Conservation (phyloP, 2,113 vertebrate species). For the Paramormyrops kingsleyae region DNA sequence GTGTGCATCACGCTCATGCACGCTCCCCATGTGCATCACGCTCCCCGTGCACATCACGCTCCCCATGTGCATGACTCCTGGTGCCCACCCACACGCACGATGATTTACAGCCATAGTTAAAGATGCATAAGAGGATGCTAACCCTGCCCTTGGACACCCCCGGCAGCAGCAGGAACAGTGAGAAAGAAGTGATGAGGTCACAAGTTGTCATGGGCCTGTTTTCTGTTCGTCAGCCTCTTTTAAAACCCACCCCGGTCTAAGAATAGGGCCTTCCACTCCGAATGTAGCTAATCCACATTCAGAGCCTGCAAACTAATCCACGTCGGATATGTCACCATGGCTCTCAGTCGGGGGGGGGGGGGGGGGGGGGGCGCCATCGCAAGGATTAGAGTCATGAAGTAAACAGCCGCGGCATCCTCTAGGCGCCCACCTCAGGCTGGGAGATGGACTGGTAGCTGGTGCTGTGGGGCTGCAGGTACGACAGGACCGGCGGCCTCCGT, state of each 20-base stretch:
- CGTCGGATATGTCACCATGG: background rate
- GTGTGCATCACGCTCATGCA: background rate
- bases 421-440: background rate
- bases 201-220: background rate
- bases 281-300: background rate
- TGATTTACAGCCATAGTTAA: slow-evolving; percentile 36
- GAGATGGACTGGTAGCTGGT: background rate
- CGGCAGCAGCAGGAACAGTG: background rate
- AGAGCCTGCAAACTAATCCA: background rate
- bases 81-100: background rate
- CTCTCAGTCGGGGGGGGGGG: background rate
- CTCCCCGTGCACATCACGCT: background rate
- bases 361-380: background rate
- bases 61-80: background rate
- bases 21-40: background rate
- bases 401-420: background rate
- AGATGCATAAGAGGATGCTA: slow-evolving; percentile 25
- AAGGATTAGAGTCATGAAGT: background rate
- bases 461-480: background rate
- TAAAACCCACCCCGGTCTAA: background rate
- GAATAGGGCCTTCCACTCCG: background rate
- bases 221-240: background rate
- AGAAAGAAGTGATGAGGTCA: background rate
- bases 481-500: background rate
- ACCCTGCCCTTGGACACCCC: slow-evolving; percentile 3